A percentile compares a stretch with the other conserved stretches of the same genome.
Conservation (phyloP, 2,888 invertebrate genomes). For the Sinodicranocentrus sp. region DNA sequence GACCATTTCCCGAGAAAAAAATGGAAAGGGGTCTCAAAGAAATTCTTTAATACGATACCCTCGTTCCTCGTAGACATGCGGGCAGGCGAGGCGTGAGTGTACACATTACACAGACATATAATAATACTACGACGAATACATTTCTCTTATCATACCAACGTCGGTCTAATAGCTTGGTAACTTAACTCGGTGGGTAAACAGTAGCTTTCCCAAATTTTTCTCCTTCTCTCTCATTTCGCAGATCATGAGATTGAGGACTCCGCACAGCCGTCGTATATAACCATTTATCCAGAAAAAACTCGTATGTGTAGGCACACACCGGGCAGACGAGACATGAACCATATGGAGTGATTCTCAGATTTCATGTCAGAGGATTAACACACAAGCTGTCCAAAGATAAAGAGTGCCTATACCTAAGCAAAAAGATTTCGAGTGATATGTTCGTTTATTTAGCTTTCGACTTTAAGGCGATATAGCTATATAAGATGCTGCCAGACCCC, state of each 20-base stretch:
- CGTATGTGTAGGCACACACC: slow-evolving; percentile 1
- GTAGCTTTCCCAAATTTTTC: slow-evolving; percentile 28
- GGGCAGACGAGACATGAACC: slow-evolving; percentile 29
- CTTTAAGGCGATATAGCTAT: no score
- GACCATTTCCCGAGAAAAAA: neutral
- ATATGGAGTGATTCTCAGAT: slow-evolving; percentile 45
- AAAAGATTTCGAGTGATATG: no score
- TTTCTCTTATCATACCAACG: neutral
- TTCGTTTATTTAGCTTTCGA: no score
- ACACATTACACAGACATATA: no score
- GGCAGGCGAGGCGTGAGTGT: no score
- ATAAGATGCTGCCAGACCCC: no score
- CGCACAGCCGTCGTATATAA: neutral
- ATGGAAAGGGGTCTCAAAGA: slow-evolving; percentile 3
- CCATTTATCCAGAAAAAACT: slow-evolving; percentile 2
- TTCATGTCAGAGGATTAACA: slow-evolving; percentile 45
- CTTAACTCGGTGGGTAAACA: slow-evolving; percentile 31
- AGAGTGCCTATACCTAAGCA: slow-evolving; percentile 9
- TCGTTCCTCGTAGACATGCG: no score
- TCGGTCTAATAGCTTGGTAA: slow-evolving; percentile 3
- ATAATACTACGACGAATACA: neutral
- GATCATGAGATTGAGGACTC: neutral
- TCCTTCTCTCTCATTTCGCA: neutral
- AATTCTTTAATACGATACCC: neutral
- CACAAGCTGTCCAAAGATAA: slow-evolving; percentile 42